phyloP scores from a whole-genome alignment of 2,888 invertebrate species.

The Hydrotaea cyrtoneurina region DNA sequence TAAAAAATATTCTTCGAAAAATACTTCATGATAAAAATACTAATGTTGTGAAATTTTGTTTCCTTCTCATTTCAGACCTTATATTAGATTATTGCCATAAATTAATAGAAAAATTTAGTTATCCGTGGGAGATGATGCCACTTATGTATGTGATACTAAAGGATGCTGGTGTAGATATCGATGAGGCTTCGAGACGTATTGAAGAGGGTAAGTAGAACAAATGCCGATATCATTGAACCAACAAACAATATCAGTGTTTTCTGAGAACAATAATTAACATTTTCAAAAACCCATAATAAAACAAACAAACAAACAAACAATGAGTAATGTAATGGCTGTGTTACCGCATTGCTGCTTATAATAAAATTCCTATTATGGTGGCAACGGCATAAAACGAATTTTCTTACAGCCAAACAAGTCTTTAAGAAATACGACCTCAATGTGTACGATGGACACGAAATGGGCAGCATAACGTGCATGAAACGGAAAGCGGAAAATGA shows the following conservation, averaged over 20 bases:
- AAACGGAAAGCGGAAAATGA: constrained; percentile 43
- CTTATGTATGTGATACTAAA: constrained; percentile 90
- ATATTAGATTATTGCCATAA: constrained; percentile 83
- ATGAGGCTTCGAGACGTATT: constrained; percentile 88
- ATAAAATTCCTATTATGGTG: not conserved
- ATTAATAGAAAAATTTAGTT: constrained; percentile 88
- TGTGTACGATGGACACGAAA: constrained; percentile 38
- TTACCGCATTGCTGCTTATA: not conserved
- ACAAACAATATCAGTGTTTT: constrained; percentile 60
- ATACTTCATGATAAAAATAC: no score
- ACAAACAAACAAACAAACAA: constrained; percentile 1
- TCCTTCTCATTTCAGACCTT: constrained; percentile 78
- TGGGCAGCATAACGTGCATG: constrained; percentile 22
- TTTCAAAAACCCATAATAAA: constrained; percentile 15
- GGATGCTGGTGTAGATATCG: constrained; percentile 87
- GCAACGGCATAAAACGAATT: constrained; percentile 25
- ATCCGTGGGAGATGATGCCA: constrained; percentile 91
- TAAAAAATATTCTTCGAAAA: no score
- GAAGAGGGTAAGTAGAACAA: constrained; percentile 85
- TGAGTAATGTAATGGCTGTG: not conserved
- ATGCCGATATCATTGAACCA: not conserved
- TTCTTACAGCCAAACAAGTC: constrained; percentile 56
- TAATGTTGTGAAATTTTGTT: not conserved
- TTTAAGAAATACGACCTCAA: constrained; percentile 45
- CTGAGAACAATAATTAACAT: constrained; percentile 30